Evolutionary conservation across 2,888 invertebrate species (phyloP).

Genomic region (Phaonia tiefii): DNA sequence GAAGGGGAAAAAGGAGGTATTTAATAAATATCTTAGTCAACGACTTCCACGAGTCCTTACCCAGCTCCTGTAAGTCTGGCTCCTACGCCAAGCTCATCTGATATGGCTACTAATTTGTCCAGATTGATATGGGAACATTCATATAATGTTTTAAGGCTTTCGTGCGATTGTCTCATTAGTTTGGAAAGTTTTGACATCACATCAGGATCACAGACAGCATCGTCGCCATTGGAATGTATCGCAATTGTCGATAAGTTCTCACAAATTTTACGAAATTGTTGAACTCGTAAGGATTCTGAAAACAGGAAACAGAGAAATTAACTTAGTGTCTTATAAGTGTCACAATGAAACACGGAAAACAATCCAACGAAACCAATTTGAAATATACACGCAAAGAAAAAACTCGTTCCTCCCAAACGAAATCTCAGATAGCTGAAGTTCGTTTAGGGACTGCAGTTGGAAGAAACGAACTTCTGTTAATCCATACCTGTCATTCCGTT

Average conservation of each 20-base stretch:
- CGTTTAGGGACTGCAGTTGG: no score
- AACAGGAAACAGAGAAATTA: not conserved
- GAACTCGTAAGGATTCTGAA: constrained; percentile 92
- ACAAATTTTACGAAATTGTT: constrained; percentile 87
- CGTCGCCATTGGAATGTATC: constrained; percentile 41
- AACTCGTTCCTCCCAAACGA: no score
- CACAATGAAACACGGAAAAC: no score
- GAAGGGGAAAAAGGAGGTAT: not conserved
- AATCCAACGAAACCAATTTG: no score
- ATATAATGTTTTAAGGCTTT: constrained; percentile 90
- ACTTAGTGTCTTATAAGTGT: no score
- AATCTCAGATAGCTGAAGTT: no score
- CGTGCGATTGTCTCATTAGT: constrained; percentile 94
- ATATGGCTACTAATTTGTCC: constrained; percentile 90
- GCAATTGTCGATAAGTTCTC: constrained; percentile 66
- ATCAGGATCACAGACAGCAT: not conserved
- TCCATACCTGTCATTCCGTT: no score
- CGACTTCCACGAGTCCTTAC: constrained; percentile 78
- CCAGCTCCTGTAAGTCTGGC: constrained; percentile 98
- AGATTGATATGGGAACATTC: constrained; percentile 96
- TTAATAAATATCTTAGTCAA: no score
- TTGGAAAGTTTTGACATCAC: constrained; percentile 83
- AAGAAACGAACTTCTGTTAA: no score
- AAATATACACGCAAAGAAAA: no score
- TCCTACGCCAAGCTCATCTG: constrained; percentile 85